Evolutionary conservation across 2,113 vertebrate genomes (phyloP).

Genomic region (Scytalopus superciliaris): DNA sequence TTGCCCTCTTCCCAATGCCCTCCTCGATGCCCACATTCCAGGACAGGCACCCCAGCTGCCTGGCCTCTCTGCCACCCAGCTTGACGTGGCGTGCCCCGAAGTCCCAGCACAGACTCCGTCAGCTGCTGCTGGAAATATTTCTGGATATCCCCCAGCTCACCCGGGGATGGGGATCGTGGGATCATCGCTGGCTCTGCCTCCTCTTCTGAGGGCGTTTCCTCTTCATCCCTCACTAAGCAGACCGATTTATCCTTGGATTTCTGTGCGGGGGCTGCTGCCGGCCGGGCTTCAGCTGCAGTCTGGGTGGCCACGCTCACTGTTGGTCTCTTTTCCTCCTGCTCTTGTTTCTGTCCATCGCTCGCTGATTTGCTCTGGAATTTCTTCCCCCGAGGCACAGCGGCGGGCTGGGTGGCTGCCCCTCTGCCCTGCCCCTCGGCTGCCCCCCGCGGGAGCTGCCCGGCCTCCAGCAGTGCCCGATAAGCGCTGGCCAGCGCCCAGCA

Average conservation of each 20-base stretch:
- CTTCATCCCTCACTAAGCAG: not conserved
- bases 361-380: no score
- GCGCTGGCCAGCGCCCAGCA: no score
- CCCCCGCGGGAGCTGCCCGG: no score
- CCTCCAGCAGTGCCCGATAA: no score
- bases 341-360: no score
- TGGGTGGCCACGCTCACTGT: not conserved
- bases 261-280: not conserved
- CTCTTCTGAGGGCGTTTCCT: not conserved
- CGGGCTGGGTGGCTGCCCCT: no score
- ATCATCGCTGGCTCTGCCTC: not conserved
- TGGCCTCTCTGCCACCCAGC: accelerated
- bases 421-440: no score
- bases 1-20: accelerated
- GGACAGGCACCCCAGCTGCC: not conserved
- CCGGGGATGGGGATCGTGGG: accelerated
- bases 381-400: no score
- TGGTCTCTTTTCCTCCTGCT: not conserved
- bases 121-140: accelerated
- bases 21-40: not conserved
- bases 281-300: not conserved
- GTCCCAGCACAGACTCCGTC: not conserved
- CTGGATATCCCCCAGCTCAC: not conserved
- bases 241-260: no score
- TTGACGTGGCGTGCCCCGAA: accelerated